Evolutionary conservation across 2,888 invertebrate genomes (phyloP).

Genomic region (Cactoblastis cactorum): DNA sequence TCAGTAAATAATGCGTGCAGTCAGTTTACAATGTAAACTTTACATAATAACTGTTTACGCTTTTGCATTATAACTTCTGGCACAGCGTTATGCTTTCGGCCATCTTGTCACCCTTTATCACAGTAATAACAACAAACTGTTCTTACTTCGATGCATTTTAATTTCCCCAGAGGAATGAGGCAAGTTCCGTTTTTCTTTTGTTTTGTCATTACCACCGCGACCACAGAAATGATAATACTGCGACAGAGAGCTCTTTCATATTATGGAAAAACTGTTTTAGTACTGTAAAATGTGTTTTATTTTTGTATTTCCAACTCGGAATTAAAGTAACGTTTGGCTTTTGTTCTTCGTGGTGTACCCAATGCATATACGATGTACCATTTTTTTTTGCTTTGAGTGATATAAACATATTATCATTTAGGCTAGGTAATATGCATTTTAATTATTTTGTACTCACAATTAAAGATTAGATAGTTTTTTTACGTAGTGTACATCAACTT

Average conservation of each 20-base stretch:
- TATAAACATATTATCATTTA: too few relatives aligned
- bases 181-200: constrained; percentile 21
- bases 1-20: too few relatives aligned
- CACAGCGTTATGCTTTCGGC: not conserved
- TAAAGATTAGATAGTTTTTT: too few relatives aligned
- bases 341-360: too few relatives aligned
- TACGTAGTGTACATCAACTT: too few relatives aligned
- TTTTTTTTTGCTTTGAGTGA: too few relatives aligned
- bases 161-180: constrained; percentile 24
- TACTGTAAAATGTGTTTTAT: not conserved
- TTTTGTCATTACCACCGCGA: constrained; percentile 18
- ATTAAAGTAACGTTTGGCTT: not conserved
- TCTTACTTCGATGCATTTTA: constrained; percentile 20
- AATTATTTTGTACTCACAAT: too few relatives aligned
- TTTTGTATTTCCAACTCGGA: not conserved
- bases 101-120: not conserved
- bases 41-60: too few relatives aligned
- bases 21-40: too few relatives aligned
- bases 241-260: constrained; percentile 16
- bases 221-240: constrained; percentile 7
- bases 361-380: too few relatives aligned
- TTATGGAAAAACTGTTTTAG: constrained; percentile 6
- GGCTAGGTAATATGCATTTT: too few relatives aligned
- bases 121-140: constrained; percentile 3
- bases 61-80: not conserved